phyloP scores from a whole-genome alignment of 1,140 invertebrate species.

The Zaprionus camerounensis region DNA sequence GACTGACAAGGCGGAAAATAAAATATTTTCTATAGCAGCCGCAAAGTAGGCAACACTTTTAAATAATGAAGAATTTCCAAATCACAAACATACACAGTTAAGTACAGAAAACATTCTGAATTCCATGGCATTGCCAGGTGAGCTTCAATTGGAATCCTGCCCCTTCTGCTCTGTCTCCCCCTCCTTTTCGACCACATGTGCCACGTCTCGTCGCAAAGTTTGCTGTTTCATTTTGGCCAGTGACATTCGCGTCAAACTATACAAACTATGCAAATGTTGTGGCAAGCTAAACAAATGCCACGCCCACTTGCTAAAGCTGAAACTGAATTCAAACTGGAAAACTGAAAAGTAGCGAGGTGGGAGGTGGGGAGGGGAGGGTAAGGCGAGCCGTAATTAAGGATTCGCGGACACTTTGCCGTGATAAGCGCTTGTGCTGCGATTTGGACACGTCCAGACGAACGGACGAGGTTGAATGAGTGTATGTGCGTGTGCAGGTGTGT shows the following conservation, averaged over 20 bases:
- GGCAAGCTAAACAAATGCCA: constrained; percentile 37
- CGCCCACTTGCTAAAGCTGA: not conserved
- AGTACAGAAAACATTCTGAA: too few species aligned
- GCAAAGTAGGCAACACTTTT: not conserved
- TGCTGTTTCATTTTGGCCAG: constrained; percentile 1
- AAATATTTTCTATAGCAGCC: not conserved
- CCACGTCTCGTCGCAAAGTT: not conserved
- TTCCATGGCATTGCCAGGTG: too few species aligned
- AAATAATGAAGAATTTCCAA: too few species aligned
- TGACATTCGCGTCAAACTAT: constrained; percentile 28
- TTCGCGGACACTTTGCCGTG: constrained; percentile 43
- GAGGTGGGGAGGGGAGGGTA: not conserved
- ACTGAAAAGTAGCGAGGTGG: too few species aligned
- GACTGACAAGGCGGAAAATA: too few species aligned
- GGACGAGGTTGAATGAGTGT: not conserved
- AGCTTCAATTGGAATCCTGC: too few species aligned
- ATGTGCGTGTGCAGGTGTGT: constrained; percentile 1
- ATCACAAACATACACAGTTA: too few species aligned
- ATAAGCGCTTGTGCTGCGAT: constrained; percentile 44
- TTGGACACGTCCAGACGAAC: constrained; percentile 39
- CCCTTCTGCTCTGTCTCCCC: not conserved
- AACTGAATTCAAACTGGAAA: not conserved
- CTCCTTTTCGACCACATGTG: not conserved
- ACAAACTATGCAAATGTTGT: constrained; percentile 52
- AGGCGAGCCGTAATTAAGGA: constrained; percentile 45